Conservation (phyloP, 1,140 invertebrate genomes). For the Drosophila kikkawai region DNA sequence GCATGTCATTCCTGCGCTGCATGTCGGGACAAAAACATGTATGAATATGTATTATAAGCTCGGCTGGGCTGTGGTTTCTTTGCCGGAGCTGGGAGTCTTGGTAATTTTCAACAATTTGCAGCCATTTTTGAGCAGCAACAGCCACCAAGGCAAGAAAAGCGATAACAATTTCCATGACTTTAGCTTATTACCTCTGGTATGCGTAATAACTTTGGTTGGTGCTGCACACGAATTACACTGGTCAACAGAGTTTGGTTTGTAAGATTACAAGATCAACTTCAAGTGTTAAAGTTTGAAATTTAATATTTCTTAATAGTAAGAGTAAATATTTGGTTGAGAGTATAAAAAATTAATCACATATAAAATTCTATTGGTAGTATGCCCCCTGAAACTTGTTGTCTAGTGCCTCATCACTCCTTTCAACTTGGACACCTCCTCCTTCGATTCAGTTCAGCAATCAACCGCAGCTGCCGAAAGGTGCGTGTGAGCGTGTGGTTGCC, state of each 20-base stretch:
- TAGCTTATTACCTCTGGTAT: slow-evolving; percentile 58
- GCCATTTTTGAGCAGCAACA: slow-evolving; percentile 24
- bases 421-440: slow-evolving; percentile 22
- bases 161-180: slow-evolving; percentile 52
- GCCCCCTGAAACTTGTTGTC: background rate
- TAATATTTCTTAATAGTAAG: no score
- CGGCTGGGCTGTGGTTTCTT: slow-evolving; percentile 4
- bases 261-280: background rate
- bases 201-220: slow-evolving; percentile 57
- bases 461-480: slow-evolving; percentile 33
- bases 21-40: slow-evolving; percentile 3
- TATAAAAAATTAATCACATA: no score
- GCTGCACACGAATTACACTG: slow-evolving; percentile 38
- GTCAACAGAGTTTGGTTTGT: background rate
- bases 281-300: no score
- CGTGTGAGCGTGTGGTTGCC: slow-evolving; percentile 12
- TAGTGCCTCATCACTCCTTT: background rate
- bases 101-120: slow-evolving; percentile 66
- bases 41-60: slow-evolving; percentile 30
- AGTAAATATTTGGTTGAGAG: no score
- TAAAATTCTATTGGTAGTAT: no score
- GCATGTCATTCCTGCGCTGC: slow-evolving; percentile 30
- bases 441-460: slow-evolving; percentile 37
- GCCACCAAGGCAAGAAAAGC: slow-evolving; percentile 25
- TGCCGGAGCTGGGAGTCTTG: slow-evolving; percentile 7